These are phyloP conservation scores for Brevipalpus yothersi DNA, from an alignment of 1,140 invertebrate genomes.

Conservation along the genomic window DNA sequence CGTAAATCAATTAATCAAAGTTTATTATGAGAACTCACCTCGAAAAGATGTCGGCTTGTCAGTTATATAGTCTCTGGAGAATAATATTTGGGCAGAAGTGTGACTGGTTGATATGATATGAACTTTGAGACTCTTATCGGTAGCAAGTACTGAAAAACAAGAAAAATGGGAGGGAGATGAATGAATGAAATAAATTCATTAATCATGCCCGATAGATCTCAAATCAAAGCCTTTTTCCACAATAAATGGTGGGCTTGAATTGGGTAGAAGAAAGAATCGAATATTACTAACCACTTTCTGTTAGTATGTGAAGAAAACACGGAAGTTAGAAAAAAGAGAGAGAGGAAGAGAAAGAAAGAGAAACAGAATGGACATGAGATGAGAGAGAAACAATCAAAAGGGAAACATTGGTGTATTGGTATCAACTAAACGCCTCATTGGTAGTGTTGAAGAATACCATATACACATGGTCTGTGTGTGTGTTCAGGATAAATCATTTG, in stretches of 20 bases:
- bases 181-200: too few species aligned
- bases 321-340: slow-evolving; percentile 9
- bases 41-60: too few species aligned
- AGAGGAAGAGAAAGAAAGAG: background rate
- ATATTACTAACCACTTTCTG: background rate
- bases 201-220: too few species aligned
- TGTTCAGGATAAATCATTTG: background rate
- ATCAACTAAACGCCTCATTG: too few species aligned
- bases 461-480: background rate
- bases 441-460: background rate
- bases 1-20: too few species aligned
- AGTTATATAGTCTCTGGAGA: background rate
- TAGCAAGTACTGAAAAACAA: background rate
- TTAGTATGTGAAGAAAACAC: background rate
- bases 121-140: background rate
- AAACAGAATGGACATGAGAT: background rate
- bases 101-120: background rate
- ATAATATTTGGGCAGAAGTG: background rate
- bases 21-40: too few species aligned
- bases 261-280: too few species aligned
- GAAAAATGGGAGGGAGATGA: background rate
- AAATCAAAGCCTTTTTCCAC: too few species aligned
- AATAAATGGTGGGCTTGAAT: background rate
- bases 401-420: too few species aligned
- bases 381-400: too few species aligned